These are phyloP conservation scores for Prinia subflava DNA, from an alignment of 2,113 vertebrate genomes.

Conservation along the genomic window DNA sequence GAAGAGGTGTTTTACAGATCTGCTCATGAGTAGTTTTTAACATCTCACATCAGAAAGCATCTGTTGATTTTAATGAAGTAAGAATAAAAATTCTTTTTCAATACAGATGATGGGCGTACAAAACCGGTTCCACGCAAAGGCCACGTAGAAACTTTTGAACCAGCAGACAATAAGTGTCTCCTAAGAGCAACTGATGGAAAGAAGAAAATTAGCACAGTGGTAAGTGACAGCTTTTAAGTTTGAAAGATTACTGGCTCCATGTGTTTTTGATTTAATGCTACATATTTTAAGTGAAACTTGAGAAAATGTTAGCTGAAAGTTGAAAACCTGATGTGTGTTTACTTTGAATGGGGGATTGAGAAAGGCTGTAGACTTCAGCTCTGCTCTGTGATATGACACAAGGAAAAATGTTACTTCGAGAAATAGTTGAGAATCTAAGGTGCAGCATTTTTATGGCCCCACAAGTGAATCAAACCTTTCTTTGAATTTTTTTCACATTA, in stretches of 20 bases:
- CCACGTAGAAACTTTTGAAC: slow-evolving; percentile 83
- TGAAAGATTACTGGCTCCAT: not conserved
- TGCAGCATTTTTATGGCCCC: not conserved
- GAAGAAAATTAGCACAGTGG: slow-evolving; percentile 98
- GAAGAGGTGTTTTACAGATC: not conserved
- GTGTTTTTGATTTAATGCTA: not conserved
- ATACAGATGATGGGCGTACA: slow-evolving; percentile 91
- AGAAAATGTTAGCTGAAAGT: not conserved
- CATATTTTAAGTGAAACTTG: not conserved
- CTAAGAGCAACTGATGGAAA: slow-evolving; percentile 96
- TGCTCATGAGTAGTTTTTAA: not conserved
- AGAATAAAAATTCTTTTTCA: not conserved
- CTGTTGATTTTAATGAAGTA: not conserved
- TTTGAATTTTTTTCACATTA: not conserved
- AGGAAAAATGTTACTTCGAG: not conserved
- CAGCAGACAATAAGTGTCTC: slow-evolving; percentile 95
- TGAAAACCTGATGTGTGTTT: not conserved
- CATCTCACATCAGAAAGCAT: not conserved
- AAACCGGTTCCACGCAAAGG: slow-evolving; percentile 92
- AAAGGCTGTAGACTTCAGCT: not conserved
- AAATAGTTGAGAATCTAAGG: not conserved
- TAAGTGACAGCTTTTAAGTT: slow-evolving; percentile 58
- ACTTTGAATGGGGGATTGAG: not conserved
- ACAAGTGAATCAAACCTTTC: not conserved
- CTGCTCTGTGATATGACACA: not conserved